Percentiles rank a stretch among this genome's conserved stretches.
phyloP scores from a whole-genome alignment of 1,140 invertebrate species.

The Laupala kohalensis region DNA sequence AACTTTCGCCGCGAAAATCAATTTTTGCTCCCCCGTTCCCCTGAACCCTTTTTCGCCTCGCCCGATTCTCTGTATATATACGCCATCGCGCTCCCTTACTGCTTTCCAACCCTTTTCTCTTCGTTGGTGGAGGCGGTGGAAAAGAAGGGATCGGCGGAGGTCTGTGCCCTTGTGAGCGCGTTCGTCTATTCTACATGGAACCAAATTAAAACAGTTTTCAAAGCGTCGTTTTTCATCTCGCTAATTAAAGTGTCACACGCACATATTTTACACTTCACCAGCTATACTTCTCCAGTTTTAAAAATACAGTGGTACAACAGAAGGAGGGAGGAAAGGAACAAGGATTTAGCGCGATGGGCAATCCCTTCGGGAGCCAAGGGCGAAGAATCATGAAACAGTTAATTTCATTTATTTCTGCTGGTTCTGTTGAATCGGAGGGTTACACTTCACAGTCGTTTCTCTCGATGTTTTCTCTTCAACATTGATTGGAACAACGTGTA shows the following conservation, averaged over 20 bases:
- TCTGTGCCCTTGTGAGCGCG: neutral
- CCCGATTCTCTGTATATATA: neutral
- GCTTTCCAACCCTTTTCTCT: neutral
- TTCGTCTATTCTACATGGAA: conserved; percentile 9
- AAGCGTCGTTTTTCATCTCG: conserved; percentile 14
- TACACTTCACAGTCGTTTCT: too few relatives aligned
- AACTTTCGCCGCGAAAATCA: neutral
- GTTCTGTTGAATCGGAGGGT: too few relatives aligned
- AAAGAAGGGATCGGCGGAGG: too few relatives aligned
- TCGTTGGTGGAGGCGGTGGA: neutral
- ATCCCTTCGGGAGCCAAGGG: neutral
- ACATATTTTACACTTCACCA: conserved; percentile 15
- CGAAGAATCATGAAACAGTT: neutral
- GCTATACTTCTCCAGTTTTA: conserved; percentile 3
- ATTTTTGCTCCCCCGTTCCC: neutral
- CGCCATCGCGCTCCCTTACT: neutral
- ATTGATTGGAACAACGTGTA: too few relatives aligned
- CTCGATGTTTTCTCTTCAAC: too few relatives aligned
- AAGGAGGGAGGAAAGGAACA: neutral
- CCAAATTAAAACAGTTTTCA: conserved; percentile 16
- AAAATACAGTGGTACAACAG: neutral
- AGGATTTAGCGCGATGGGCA: neutral
- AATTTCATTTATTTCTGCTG: neutral
- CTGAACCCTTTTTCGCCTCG: neutral
- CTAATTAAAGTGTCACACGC: conserved; percentile 15